phyloP scores from a whole-genome alignment of 2,797 vertebrate genomes.

The Acipenser oxyrinchus region DNA sequence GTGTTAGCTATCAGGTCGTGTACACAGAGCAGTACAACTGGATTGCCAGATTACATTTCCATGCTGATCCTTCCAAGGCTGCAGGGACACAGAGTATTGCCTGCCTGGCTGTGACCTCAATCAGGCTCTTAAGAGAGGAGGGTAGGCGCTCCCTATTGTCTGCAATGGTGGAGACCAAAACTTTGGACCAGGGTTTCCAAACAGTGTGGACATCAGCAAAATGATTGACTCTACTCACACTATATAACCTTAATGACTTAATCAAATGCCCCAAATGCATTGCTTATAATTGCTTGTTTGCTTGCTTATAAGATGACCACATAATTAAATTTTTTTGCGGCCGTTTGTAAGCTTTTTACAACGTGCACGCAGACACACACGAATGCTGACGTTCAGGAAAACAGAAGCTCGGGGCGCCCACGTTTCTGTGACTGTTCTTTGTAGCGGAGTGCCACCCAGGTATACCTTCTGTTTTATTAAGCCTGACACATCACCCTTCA shows the following conservation, averaged over 20 bases:
- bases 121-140: no score
- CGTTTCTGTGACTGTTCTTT: conserved; percentile 1
- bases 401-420: no score
- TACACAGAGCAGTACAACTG: conserved; percentile 58
- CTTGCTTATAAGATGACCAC: no score
- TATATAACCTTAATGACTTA: no score
- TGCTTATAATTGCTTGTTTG: no score
- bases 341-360: conserved; percentile 4
- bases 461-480: conserved; percentile 33
- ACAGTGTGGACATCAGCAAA: no score
- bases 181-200: no score
- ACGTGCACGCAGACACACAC: conserved; percentile 36
- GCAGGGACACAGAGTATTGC: conserved; percentile 41
- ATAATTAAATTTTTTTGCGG: no score
- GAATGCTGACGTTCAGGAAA: no score
- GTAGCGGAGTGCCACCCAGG: not conserved
- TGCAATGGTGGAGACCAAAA: conserved; percentile 2
- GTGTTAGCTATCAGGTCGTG: conserved; percentile 45
- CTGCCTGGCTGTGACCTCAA: conserved; percentile 31
- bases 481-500: conserved; percentile 37
- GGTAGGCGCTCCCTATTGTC: no score
- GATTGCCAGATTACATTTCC: conserved; percentile 68
- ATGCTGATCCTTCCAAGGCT: conserved; percentile 51
- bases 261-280: no score
- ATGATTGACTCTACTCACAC: no score